phyloP scores from a whole-genome alignment of 2,888 invertebrate genomes.

The Actias luna region DNA sequence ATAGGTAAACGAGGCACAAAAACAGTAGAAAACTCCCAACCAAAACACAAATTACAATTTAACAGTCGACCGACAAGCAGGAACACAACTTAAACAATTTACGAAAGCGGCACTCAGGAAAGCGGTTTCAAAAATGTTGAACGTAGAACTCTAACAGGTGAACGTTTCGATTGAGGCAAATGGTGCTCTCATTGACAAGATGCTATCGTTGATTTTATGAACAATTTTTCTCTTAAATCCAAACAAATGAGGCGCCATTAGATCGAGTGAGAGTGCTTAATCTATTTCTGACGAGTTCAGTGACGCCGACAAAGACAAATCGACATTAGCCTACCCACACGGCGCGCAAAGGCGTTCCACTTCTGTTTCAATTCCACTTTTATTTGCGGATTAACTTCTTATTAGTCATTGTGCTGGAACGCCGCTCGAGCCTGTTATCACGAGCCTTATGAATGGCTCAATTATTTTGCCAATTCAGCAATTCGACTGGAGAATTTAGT shows the following conservation, averaged over 20 bases:
- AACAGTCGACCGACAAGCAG: slow-evolving; percentile 59
- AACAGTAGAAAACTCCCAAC: slow-evolving; percentile 40
- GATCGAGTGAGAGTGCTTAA: slow-evolving; percentile 82
- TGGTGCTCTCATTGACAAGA: slow-evolving; percentile 76
- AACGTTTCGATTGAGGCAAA: slow-evolving; percentile 64
- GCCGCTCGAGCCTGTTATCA: slow-evolving; percentile 66
- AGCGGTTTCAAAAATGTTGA: slow-evolving; percentile 64
- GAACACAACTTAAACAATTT: slow-evolving; percentile 55
- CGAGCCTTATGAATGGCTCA: slow-evolving; percentile 80
- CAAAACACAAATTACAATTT: slow-evolving; percentile 59
- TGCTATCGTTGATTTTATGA: slow-evolving; percentile 76
- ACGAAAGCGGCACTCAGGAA: slow-evolving; percentile 58
- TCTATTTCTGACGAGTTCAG: slow-evolving; percentile 83
- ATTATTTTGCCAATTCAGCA: slow-evolving; percentile 73
- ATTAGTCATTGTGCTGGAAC: slow-evolving; percentile 76
- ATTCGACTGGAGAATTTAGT: slow-evolving; percentile 36
- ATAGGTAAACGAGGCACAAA: slow-evolving; percentile 50
- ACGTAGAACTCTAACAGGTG: slow-evolving; percentile 18
- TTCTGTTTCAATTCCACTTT: slow-evolving; percentile 82
- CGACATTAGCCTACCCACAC: slow-evolving; percentile 81
- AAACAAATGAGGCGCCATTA: slow-evolving; percentile 82
- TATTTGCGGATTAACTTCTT: slow-evolving; percentile 82
- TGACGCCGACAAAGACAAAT: slow-evolving; percentile 82
- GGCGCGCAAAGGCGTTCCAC: slow-evolving; percentile 75
- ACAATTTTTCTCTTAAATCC: slow-evolving; percentile 81